phyloP scores from a whole-genome alignment of 37 sponge, comb jelly and placozoan species.

The Halisarca cf. caerulea region DNA sequence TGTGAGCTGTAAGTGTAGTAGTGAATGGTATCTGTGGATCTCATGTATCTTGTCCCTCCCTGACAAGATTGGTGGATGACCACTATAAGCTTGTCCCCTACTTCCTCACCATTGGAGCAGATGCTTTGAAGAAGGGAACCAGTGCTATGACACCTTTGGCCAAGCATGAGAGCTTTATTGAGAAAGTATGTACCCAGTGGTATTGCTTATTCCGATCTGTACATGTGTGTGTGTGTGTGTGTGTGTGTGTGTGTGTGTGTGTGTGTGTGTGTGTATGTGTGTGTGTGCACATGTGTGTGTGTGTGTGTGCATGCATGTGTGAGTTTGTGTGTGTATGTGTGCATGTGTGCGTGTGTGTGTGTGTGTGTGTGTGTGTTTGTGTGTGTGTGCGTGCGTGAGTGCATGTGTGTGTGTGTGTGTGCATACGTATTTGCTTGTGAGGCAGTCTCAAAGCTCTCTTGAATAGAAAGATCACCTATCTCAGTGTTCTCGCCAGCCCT shows the following conservation, averaged over 20 bases:
- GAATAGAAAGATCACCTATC: no score
- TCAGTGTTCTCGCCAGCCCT: no score
- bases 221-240: no score
- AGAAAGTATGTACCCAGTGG: constrained; percentile 45
- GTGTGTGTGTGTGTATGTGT: background rate
- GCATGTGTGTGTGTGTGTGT: background rate
- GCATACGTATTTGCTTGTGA: no score
- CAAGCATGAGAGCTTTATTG: constrained; percentile 59
- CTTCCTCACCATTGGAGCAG: constrained; percentile 66
- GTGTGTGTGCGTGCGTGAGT: background rate
- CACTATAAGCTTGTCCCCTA: constrained; percentile 78
- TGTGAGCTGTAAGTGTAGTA: no score
- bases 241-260: background rate
- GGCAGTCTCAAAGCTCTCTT: no score
- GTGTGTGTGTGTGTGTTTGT: constrained; percentile 15
- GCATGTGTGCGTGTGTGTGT: background rate
- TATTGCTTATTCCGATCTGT: background rate
- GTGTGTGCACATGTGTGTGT: background rate
- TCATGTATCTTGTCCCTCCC: no score
- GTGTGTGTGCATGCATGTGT: constrained; percentile 5
- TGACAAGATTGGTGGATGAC: constrained; percentile 58
- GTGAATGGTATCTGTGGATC: no score
- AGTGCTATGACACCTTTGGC: constrained; percentile 82
- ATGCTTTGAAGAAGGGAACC: constrained; percentile 48
- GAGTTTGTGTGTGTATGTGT: background rate